A percentile compares a stretch with the other conserved stretches of the same genome.
Conservation (phyloP, 2,888 invertebrate species). For the Eudemis profundana region DNA sequence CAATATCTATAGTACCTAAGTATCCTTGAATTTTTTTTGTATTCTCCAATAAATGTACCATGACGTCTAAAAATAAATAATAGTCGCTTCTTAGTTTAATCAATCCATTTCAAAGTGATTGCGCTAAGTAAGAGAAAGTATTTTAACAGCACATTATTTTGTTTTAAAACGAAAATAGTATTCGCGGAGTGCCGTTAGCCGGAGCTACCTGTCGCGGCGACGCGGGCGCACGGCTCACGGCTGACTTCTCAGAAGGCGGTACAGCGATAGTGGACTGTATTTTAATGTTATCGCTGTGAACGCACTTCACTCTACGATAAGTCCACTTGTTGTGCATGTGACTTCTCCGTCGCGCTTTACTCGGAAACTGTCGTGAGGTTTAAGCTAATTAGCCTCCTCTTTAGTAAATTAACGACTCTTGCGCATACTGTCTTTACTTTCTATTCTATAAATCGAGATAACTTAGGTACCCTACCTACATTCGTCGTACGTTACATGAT, state of each 20-base stretch:
- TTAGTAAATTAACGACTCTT: conserved; percentile 47
- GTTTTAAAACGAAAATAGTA: conserved; percentile 74
- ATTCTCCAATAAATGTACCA: too few relatives aligned
- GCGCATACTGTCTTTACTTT: conserved; percentile 27
- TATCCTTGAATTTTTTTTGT: too few relatives aligned
- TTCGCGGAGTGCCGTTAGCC: conserved; percentile 78
- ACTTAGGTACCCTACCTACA: not conserved
- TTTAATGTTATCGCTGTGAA: conserved; percentile 82
- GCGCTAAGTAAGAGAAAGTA: conserved; percentile 61
- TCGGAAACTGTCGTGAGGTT: conserved; percentile 65
- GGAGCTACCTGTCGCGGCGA: conserved; percentile 75
- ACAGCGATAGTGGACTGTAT: conserved; percentile 79
- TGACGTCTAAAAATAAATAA: conserved; percentile 4
- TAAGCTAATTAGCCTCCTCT: conserved; percentile 61
- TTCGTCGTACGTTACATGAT: not conserved
- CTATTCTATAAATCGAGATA: conserved; percentile 9
- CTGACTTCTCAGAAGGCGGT: conserved; percentile 79
- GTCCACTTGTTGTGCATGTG: conserved; percentile 73
- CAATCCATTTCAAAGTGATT: conserved; percentile 52
- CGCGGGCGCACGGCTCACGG: conserved; percentile 54
- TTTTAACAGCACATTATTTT: conserved; percentile 69
- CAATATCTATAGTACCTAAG: too few relatives aligned
- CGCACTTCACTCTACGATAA: conserved; percentile 70
- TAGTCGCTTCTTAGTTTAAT: conserved; percentile 48
- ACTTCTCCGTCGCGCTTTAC: conserved; percentile 67